Evolutionary conservation across 2,797 vertebrate species (phyloP).

Genomic region (Helostoma temminkii): DNA sequence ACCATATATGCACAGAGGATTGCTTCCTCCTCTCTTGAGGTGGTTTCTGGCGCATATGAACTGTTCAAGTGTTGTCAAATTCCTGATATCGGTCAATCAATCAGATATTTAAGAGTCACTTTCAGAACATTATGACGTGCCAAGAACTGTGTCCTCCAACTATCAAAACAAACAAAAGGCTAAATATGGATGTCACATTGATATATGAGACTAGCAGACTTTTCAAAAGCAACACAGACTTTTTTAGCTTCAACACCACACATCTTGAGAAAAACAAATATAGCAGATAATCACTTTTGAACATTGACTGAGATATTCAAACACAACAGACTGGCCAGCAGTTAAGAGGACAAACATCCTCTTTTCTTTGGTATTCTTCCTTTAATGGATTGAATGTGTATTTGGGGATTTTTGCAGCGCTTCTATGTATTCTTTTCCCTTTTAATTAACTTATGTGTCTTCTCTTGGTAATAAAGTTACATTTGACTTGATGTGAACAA

Average conservation of each 20-base stretch:
- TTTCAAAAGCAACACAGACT: not conserved
- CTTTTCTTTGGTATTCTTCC: too few species aligned
- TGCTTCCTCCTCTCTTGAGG: slow-evolving; percentile 24
- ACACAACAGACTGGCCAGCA: too few species aligned
- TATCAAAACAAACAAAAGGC: not conserved
- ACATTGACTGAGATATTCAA: too few species aligned
- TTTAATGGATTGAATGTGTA: too few species aligned
- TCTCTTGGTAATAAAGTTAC: too few species aligned
- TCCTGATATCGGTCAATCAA: not conserved
- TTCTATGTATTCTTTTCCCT: too few species aligned
- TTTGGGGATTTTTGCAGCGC: too few species aligned
- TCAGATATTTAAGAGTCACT: not conserved
- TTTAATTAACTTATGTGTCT: too few species aligned
- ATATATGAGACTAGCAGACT: not conserved
- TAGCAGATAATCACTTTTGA: too few species aligned
- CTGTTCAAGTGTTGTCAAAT: not conserved
- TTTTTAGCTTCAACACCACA: slow-evolving; percentile 16
- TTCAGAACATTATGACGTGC: not conserved
- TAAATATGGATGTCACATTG: not conserved
- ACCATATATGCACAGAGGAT: slow-evolving; percentile 13
- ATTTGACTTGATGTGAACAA: too few species aligned
- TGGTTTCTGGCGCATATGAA: slow-evolving; percentile 5
- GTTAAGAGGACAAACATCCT: too few species aligned
- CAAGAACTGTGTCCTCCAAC: not conserved
- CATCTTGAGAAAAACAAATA: too few species aligned